Conservation (phyloP, 2,888 invertebrate species). For the Leistus spinibarbis region DNA sequence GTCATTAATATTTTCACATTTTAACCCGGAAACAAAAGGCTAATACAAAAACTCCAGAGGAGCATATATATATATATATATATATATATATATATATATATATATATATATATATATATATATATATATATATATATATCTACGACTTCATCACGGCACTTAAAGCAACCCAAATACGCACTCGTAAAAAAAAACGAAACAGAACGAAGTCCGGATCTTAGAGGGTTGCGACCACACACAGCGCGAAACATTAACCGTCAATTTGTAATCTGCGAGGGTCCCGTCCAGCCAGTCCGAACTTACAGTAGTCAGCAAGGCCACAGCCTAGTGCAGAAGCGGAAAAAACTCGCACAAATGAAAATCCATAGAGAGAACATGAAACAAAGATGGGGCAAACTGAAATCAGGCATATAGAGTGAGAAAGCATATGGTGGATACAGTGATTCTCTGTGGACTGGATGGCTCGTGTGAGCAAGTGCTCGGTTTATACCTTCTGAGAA, state of each 20-base stretch:
- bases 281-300: not conserved
- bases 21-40: not conserved
- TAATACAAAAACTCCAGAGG: not conserved
- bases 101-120: too few species aligned
- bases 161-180: not conserved
- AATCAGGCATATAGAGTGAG: not conserved
- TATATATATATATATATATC: too few species aligned
- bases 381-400: not conserved
- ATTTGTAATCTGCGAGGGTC: slow-evolving; percentile 1
- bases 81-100: too few species aligned
- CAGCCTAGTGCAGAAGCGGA: not conserved
- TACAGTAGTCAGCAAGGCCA: not conserved
- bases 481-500: not conserved
- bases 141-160: not conserved
- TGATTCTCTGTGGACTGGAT: too few species aligned
- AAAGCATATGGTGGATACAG: too few species aligned
- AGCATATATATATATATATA: too few species aligned
- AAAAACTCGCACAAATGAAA: not conserved
- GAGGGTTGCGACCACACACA: not conserved
- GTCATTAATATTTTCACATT: not conserved
- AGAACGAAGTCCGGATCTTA: not conserved
- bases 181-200: not conserved
- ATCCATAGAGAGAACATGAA: not conserved
- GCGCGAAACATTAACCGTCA: slow-evolving; percentile 2
- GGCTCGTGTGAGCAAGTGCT: not conserved